Evolutionary conservation across 2,113 vertebrate species (phyloP).

Genomic region (Nettapus auritus): DNA sequence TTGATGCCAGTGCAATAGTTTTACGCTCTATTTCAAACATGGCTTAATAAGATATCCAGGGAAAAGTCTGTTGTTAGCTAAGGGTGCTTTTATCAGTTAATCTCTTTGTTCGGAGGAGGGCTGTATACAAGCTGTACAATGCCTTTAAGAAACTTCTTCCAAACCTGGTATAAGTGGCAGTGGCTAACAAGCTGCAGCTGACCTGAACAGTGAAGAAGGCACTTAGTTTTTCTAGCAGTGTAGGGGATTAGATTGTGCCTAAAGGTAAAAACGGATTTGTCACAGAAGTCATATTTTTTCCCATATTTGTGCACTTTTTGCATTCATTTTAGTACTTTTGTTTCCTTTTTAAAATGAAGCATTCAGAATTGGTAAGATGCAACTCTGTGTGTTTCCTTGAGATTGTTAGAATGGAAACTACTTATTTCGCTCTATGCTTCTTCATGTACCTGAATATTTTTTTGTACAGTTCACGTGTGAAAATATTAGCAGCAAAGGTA

Average conservation of each 20-base stretch:
- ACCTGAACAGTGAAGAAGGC: background rate
- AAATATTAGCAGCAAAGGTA: background rate
- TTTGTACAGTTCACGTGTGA: background rate
- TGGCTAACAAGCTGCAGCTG: slow-evolving; percentile 10
- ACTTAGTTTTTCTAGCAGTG: background rate
- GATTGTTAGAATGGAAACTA: background rate
- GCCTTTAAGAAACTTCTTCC: slow-evolving; percentile 32
- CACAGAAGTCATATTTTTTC: fast-evolving
- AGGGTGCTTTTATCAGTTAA: slow-evolving; percentile 56
- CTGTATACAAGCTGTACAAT: background rate
- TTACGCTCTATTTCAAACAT: slow-evolving; percentile 3
- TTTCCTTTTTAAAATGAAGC: background rate
- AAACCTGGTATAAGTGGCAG: slow-evolving; percentile 22
- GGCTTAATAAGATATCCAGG: slow-evolving; percentile 25
- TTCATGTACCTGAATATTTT: background rate
- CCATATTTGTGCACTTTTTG: background rate
- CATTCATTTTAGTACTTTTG: fast-evolving
- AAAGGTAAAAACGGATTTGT: background rate
- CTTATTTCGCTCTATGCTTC: background rate
- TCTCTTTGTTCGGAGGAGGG: slow-evolving; percentile 44
- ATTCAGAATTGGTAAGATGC: background rate
- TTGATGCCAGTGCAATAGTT: background rate
- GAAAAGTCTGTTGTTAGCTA: slow-evolving; percentile 15
- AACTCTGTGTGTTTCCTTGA: fast-evolving
- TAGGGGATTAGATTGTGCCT: background rate